Evolutionary conservation across 1,140 invertebrate species (phyloP).

Genomic region (Cepaea nemoralis): DNA sequence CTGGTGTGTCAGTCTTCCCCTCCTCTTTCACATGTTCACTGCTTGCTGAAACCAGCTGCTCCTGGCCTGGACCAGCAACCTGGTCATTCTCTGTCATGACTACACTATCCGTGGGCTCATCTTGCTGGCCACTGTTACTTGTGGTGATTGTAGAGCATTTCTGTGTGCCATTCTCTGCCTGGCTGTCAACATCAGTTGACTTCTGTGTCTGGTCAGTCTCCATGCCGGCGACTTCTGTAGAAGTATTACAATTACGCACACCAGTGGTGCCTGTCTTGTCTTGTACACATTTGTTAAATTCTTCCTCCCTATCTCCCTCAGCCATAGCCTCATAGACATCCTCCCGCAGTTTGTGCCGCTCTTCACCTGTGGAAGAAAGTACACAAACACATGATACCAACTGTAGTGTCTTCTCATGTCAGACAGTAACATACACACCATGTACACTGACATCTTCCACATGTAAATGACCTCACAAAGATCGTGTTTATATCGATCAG

Average conservation of each 20-base stretch:
- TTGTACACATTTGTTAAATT: not conserved
- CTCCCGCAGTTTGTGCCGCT: constrained; percentile 18
- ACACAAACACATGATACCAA: too few species aligned
- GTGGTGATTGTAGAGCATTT: not conserved
- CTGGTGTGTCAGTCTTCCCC: not conserved
- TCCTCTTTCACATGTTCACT: not conserved
- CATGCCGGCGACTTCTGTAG: not conserved
- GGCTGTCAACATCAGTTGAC: too few species aligned
- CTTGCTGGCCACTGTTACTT: not conserved
- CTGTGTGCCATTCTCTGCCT: not conserved
- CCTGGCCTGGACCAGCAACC: not conserved
- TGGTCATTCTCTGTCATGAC: too few species aligned
- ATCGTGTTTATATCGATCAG: too few species aligned
- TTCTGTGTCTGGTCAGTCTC: not conserved
- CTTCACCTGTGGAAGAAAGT: constrained; percentile 32
- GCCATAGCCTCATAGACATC: constrained; percentile 37
- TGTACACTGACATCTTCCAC: too few species aligned
- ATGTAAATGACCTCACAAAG: too few species aligned
- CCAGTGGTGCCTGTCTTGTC: not conserved
- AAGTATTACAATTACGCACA: not conserved
- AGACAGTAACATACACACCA: too few species aligned
- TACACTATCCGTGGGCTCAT: too few species aligned
- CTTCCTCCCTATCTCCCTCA: constrained; percentile 28
- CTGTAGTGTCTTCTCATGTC: too few species aligned
- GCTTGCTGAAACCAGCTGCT: not conserved